Percentiles rank a stretch among this genome's conserved stretches.
phyloP scores from a whole-genome alignment of 2,888 invertebrate genomes.

The Drosophila peninsularis region DNA sequence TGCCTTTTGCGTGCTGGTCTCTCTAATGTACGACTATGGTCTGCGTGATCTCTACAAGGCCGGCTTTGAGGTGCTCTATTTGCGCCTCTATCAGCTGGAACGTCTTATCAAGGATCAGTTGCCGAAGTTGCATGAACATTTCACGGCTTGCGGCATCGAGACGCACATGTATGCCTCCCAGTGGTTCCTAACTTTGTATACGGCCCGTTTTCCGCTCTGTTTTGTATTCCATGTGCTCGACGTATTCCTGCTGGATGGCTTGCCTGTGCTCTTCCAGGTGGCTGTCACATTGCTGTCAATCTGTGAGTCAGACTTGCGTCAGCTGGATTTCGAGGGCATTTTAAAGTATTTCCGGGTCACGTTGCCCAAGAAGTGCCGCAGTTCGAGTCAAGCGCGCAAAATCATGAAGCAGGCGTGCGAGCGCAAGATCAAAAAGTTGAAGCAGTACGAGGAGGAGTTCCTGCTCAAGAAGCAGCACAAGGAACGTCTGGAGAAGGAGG shows the following conservation, averaged over 20 bases:
- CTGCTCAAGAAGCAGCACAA: constrained; percentile 89
- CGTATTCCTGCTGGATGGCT: constrained; percentile 96
- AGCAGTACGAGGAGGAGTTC: constrained; percentile 97
- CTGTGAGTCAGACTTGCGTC: constrained; percentile 95
- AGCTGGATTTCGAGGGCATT: constrained; percentile 98
- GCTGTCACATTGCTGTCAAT: constrained; percentile 96
- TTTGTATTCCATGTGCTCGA: constrained; percentile 99
- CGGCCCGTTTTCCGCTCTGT: constrained; percentile 98
- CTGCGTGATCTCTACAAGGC: constrained; percentile 97
- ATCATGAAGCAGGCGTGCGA: constrained; percentile 96
- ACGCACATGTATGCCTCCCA: constrained; percentile 99
- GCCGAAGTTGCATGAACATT: constrained; percentile 92
- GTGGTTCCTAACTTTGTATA: constrained; percentile 99
- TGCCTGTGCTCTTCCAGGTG: constrained; percentile 97
- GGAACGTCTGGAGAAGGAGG: constrained; percentile 87
- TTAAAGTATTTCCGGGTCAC: constrained; percentile 99
- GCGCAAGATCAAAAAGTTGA: constrained; percentile 96
- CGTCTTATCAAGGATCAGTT: constrained; percentile 94
- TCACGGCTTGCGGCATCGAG: constrained; percentile 93
- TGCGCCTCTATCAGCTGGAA: constrained; percentile 97
- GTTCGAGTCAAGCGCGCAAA: constrained; percentile 94
- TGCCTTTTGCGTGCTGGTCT: constrained; percentile 98
- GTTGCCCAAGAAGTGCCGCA: constrained; percentile 97
- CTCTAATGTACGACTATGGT: constrained; percentile 98
- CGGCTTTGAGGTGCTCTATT: constrained; percentile 97